A percentile compares a stretch with the other conserved stretches of the same genome.
Evolutionary conservation across 2,113 vertebrate genomes (phyloP).

Genomic region (Nasalis larvatus): DNA sequence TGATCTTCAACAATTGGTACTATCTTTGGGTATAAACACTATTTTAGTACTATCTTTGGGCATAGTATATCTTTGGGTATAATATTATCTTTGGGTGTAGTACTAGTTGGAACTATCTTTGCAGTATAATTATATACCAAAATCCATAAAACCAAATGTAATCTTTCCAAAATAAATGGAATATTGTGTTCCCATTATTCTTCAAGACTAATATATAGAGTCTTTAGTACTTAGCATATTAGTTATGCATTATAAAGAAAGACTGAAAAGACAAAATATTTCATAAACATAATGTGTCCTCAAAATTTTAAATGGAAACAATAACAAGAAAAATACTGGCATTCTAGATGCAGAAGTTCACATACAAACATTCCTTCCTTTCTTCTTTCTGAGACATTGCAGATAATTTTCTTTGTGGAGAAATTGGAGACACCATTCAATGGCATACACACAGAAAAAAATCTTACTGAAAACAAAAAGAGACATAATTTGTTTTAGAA

Average conservation of each 20-base stretch:
- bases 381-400: not conserved
- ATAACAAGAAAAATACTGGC: not conserved
- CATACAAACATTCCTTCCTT: not conserved
- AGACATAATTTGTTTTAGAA: not conserved
- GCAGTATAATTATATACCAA: not conserved
- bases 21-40: not conserved
- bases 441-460: not conserved
- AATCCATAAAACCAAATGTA: not conserved
- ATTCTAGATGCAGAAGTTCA: not conserved
- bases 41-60: too few relatives aligned
- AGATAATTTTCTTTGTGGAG: not conserved
- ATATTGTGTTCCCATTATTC: not conserved
- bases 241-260: not conserved
- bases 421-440: not conserved
- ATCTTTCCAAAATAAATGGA: not conserved
- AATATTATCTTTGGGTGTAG: too few relatives aligned
- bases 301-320: not conserved
- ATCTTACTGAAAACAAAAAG: not conserved
- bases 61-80: too few relatives aligned
- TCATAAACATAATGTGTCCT: not conserved
- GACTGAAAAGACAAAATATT: not conserved
- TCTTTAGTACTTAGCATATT: not conserved
- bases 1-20: not conserved
- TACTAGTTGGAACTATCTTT: not conserved
- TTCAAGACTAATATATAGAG: not conserved